phyloP scores from a whole-genome alignment of 2,888 invertebrate species.

The Odontothrips loti region DNA sequence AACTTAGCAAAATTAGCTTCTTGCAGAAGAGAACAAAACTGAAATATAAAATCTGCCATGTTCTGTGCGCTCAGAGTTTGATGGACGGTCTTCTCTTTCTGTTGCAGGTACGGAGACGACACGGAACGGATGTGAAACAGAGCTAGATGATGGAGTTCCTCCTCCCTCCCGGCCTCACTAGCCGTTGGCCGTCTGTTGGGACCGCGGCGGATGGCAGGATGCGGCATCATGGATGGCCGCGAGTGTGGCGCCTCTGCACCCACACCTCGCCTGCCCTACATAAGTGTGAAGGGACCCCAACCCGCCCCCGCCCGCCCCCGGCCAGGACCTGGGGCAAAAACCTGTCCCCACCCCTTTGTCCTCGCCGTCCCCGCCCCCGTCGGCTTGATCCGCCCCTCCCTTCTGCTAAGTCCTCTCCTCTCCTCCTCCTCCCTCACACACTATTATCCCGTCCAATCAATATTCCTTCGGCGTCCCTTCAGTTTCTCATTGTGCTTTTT shows the following conservation, averaged over 20 bases:
- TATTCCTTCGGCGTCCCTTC: background rate
- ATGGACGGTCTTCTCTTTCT: too few relatives aligned
- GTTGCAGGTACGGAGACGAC: too few relatives aligned
- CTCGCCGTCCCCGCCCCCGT: background rate
- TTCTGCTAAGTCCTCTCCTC: background rate
- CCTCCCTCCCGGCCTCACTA: too few relatives aligned
- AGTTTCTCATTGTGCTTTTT: background rate
- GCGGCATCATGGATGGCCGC: too few relatives aligned
- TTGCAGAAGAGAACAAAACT: too few relatives aligned
- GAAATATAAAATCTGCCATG: too few relatives aligned
- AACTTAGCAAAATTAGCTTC: too few relatives aligned
- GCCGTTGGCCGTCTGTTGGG: too few relatives aligned
- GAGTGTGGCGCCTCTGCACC: background rate
- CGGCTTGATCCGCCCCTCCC: background rate
- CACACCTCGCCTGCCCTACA: background rate
- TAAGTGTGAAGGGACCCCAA: background rate
- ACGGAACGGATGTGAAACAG: too few relatives aligned
- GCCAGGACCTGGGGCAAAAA: background rate
- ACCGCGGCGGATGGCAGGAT: too few relatives aligned
- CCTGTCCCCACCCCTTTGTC: background rate
- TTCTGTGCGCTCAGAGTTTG: too few relatives aligned
- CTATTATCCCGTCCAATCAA: background rate
- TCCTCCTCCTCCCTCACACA: background rate
- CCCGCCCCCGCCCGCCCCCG: background rate
- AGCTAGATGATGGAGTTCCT: too few relatives aligned